These are phyloP conservation scores for Xenopus petersii DNA, from an alignment of 2,797 vertebrate genomes.

Conservation along the genomic window DNA sequence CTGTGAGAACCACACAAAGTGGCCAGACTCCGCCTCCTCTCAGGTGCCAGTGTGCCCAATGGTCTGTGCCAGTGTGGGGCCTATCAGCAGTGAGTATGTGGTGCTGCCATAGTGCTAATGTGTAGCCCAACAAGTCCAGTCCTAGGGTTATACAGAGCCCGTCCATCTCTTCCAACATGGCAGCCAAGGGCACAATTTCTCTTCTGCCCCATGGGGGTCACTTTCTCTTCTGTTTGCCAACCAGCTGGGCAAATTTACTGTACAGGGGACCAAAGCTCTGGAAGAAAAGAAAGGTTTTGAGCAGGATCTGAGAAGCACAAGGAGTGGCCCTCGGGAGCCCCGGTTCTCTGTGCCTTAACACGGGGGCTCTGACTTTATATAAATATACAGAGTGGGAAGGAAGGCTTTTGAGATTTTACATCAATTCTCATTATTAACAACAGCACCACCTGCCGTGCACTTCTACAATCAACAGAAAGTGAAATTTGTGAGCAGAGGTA, in stretches of 20 bases:
- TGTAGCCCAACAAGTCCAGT: not conserved
- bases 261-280: constrained; percentile 8
- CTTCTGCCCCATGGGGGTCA: constrained; percentile 5
- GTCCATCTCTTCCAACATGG: too few species aligned
- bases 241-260: not conserved
- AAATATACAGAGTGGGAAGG: too few species aligned
- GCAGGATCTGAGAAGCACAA: too few species aligned
- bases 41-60: not conserved
- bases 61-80: not conserved
- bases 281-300: not conserved
- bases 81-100: not conserved
- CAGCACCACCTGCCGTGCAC: not conserved
- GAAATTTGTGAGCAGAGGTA: too few species aligned
- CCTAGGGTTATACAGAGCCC: too few species aligned
- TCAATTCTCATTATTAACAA: too few species aligned
- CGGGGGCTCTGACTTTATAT: too few species aligned
- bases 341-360: too few species aligned
- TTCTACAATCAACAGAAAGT: not conserved
- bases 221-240: constrained; percentile 26
- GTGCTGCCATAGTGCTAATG: not conserved
- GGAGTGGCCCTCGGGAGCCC: too few species aligned
- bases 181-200: not conserved
- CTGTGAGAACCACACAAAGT: too few species aligned
- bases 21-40: not conserved
- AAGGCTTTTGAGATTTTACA: too few species aligned